phyloP scores from a whole-genome alignment of 2,888 invertebrate species.

The Lepeophtheirus nordmannii region DNA sequence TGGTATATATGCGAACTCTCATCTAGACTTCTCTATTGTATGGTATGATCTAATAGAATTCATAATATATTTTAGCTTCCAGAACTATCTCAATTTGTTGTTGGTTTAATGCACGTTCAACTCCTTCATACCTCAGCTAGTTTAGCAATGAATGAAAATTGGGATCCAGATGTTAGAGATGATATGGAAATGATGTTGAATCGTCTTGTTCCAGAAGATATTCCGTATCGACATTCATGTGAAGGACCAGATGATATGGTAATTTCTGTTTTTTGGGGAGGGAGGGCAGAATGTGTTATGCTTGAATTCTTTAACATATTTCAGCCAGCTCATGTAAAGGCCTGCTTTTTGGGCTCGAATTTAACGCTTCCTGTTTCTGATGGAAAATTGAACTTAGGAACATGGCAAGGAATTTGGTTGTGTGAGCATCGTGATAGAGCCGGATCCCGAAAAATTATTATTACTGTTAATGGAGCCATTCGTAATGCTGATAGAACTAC shows the following conservation, averaged over 20 bases:
- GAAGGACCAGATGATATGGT: constrained; percentile 99
- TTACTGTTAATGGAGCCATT: constrained; percentile 21
- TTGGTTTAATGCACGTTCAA: constrained; percentile 90
- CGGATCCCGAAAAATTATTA: constrained; percentile 57
- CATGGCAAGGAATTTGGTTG: constrained; percentile 93
- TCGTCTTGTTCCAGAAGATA: constrained; percentile 91
- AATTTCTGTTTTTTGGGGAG: constrained; percentile 33
- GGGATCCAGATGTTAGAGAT: constrained; percentile 86
- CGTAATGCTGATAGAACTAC: constrained; percentile 18
- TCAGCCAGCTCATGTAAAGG: constrained; percentile 94
- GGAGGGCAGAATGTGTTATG: background rate
- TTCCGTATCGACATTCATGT: constrained; percentile 87
- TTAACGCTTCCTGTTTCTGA: constrained; percentile 90
- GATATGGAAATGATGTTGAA: constrained; percentile 99
- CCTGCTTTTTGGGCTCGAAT: constrained; percentile 86
- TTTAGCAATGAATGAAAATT: constrained; percentile 90
- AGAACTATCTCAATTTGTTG: constrained; percentile 80
- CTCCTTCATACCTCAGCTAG: constrained; percentile 96
- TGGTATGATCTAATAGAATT: no score
- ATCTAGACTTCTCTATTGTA: no score
- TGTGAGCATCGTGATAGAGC: constrained; percentile 95
- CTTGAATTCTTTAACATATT: background rate
- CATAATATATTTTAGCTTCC: constrained; percentile 42
- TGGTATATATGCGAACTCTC: no score
- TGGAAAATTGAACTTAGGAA: constrained; percentile 82